Evolutionary conservation across 2,113 vertebrate genomes (phyloP), one percentile per base, ranked within the genome.

Genomic region (Limnothrissa miodon): DNA sequence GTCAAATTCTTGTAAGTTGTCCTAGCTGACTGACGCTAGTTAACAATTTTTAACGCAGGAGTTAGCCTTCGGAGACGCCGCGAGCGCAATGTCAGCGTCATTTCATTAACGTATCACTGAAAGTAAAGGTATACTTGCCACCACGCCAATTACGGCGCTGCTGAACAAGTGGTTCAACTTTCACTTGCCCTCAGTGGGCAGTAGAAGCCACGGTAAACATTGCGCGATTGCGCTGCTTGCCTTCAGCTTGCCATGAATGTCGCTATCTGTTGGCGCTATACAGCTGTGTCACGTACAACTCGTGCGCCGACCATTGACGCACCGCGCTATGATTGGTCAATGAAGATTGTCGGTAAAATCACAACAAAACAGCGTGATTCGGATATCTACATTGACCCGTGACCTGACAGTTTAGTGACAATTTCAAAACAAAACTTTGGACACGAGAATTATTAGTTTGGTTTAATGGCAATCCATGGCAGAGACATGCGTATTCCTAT

Each of bases 241-340:
- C 36, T 3, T 39, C 66, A 36, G 4, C 33, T 33, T 17, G 66
- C 33, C 36, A 15, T 39, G 66, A 36, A 74, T 15, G 66, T 74
- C 66, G 66, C 66, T n/a, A n/a, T n/a, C n/a, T n/a, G n/a, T n/a
- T n/a, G n/a, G n/a, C n/a, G n/a, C n/a, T 15, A 15, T 13, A 74
- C 59, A 0, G 3, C 33, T 36, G 66, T 74, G 66, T 74, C 66
- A 74, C 66, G 66, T 74, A 74, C 66, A 74, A 6, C 29, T 36
- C 66, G 66, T 74, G 66, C 66, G 66, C 66, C 36, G 66, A 36
- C 29, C 29, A 74, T 15, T 74, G 66, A 74, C 66, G 66, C 29
- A 15, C 0, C 36, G 25, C 10, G 29, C 1, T 36, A 15, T 74
- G 66, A 74, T 74, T 74, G 66, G 66, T 17, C 4, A 74, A 74